Base-by-base conservation (phyloP, 2,113 vertebrate genomes). In the Garra rufa region DNA sequence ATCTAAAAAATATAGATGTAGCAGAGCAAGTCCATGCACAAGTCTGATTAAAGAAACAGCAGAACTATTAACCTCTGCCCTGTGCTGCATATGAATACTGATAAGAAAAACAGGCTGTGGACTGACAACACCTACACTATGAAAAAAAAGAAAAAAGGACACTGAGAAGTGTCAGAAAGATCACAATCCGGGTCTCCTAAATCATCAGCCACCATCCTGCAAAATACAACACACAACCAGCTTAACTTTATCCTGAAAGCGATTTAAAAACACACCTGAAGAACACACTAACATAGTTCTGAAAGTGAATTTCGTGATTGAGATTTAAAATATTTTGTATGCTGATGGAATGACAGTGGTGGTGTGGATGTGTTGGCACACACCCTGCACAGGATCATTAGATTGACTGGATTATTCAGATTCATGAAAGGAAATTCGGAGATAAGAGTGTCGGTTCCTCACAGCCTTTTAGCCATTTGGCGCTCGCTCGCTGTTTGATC, bases 361-460 rank as follows among this genome's bases (percentile, higher is more conserved):
- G 26, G 19, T 17, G 63, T 69, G 17, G 28, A 70, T 81, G 79
- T 81, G 43, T 70, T 81, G 79, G 79, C 79, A 81, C 79, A 75
- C 82, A 75, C 84, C 81, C 93, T 94, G 93, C 93, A 93, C 92
- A 86, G 89, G 93, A 93, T 95, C 94, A 95, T 96, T 95, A 95
- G 92, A 94, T 94, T 92, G 92, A 94, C 94, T 94, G 94, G 91
- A 95, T 95, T 93, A 92, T 91, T 94, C 94, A 94, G 94, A 93
- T 93, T 85, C 93, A 92, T 95, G 95, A 94, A 91, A 93, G 90
- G 91, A 94, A 93, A 94, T 94, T 87, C 90, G 90, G 92, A 85
- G 83, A 86, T 92, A 93, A 94, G 94, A 95, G 94, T 90, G 92
- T 90, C 89, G 93, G 92, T 93, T 91, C 93, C 88, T 89, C 93